phyloP scores from a whole-genome alignment of 64 coral and sea anemone genomes.

The Porites lutea region DNA sequence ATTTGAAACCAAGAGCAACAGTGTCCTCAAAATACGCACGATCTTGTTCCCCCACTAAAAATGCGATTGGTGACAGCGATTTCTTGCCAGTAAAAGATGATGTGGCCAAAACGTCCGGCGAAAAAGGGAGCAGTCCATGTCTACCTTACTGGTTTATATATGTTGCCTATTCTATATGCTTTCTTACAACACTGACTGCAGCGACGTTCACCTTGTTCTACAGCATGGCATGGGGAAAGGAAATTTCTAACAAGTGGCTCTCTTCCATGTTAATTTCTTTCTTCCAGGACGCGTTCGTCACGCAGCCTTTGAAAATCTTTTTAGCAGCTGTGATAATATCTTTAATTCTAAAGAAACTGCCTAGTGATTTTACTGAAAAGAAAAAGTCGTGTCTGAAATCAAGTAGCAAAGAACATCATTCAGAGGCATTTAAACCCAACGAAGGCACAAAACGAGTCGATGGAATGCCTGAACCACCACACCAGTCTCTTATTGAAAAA shows the following conservation, averaged over 20 bases:
- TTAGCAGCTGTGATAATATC: constrained; percentile 34
- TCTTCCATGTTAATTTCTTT: constrained; percentile 90
- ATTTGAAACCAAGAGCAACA: constrained; percentile 9
- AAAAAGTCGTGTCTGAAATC: background rate
- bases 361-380: background rate
- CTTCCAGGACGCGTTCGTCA: constrained; percentile 51
- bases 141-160: constrained; percentile 16
- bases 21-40: background rate
- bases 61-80: background rate
- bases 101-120: background rate
- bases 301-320: constrained; percentile 69
- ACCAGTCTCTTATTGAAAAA: constrained; percentile 48
- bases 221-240: constrained; percentile 84
- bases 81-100: background rate
- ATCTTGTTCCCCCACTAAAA: background rate
- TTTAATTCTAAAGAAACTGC: constrained; percentile 62
- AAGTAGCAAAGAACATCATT: background rate
- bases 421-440: background rate
- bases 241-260: constrained; percentile 86
- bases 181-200: constrained; percentile 49
- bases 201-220: constrained; percentile 79
- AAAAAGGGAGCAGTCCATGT: background rate
- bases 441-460: background rate
- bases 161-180: constrained; percentile 72
- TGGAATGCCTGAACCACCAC: constrained; percentile 30